These are phyloP conservation scores for Sebastes ruberrimus DNA, from an alignment of 2,797 vertebrate genomes.

Conservation along the genomic window DNA sequence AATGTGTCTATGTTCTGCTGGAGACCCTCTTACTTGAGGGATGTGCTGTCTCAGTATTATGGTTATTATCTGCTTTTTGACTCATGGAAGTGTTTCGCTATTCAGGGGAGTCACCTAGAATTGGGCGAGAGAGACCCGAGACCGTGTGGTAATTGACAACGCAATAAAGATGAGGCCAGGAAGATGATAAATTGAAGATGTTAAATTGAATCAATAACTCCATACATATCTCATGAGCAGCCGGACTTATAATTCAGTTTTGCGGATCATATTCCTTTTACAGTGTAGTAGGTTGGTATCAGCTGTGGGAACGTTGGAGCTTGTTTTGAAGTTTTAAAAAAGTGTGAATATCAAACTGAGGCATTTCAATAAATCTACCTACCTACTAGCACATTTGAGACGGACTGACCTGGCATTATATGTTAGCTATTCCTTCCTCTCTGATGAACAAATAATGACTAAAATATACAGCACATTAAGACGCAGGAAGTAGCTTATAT, in stretches of 20 bases:
- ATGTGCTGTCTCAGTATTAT: constrained; percentile 77
- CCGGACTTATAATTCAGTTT: constrained; percentile 55
- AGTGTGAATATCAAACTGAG: not conserved
- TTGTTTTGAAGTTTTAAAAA: constrained; percentile 25
- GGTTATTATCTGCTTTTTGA: constrained; percentile 76
- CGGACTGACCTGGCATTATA: not conserved
- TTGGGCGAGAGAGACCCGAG: constrained; percentile 49
- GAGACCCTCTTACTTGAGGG: constrained; percentile 73
- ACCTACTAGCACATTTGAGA: not conserved
- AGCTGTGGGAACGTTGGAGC: constrained; percentile 8
- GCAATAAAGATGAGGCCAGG: constrained; percentile 69
- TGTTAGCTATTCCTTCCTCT: not conserved
- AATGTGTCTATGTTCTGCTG: constrained; percentile 72
- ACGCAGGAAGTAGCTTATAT: not conserved
- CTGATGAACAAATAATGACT: not conserved
- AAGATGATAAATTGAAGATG: constrained; percentile 73
- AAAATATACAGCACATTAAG: not conserved
- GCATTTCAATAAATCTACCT: not conserved
- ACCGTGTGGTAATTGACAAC: constrained; percentile 71
- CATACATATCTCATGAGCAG: constrained; percentile 69
- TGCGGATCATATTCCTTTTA: constrained; percentile 39
- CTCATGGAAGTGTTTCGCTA: constrained; percentile 70
- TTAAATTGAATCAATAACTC: constrained; percentile 75
- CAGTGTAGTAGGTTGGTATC: constrained; percentile 1
- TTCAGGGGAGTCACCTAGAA: constrained; percentile 62